phyloP scores from a whole-genome alignment of 2,113 vertebrate species.

The Gorilla gorilla region DNA sequence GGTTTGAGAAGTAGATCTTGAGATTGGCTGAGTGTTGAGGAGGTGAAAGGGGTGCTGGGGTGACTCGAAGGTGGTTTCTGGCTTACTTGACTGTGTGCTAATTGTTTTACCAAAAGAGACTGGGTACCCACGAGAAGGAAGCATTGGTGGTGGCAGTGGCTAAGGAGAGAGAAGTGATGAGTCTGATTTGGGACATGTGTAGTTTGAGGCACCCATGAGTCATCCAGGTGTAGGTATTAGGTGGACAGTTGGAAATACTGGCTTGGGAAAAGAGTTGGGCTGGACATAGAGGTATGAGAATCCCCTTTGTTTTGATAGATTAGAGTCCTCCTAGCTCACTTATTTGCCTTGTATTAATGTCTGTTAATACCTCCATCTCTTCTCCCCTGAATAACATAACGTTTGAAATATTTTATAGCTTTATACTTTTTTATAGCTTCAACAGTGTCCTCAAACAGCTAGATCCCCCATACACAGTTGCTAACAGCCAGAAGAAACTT shows the following conservation, averaged over 20 bases:
- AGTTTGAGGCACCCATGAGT: background rate
- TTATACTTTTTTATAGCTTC: background rate
- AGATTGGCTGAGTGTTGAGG: background rate
- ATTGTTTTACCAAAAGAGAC: background rate
- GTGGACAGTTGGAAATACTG: background rate
- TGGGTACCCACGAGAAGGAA: background rate
- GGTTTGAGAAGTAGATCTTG: background rate
- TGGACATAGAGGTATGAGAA: background rate
- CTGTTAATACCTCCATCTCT: background rate
- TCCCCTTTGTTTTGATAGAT: background rate
- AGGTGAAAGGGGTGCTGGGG: background rate
- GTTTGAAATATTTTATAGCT: background rate
- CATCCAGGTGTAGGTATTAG: background rate
- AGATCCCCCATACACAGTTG: background rate
- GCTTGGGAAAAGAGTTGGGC: background rate
- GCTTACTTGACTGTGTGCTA: background rate
- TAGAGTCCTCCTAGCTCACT: background rate
- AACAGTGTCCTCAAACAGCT: background rate
- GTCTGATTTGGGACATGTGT: background rate
- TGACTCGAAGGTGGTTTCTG: background rate
- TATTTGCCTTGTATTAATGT: background rate
- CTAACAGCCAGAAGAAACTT: background rate
- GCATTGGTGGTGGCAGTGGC: background rate
- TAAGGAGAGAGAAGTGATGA: background rate
- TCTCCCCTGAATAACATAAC: background rate